These are phyloP conservation scores for Brachionus rubens DNA, from an alignment of 1,140 invertebrate species.

Conservation along the genomic window DNA sequence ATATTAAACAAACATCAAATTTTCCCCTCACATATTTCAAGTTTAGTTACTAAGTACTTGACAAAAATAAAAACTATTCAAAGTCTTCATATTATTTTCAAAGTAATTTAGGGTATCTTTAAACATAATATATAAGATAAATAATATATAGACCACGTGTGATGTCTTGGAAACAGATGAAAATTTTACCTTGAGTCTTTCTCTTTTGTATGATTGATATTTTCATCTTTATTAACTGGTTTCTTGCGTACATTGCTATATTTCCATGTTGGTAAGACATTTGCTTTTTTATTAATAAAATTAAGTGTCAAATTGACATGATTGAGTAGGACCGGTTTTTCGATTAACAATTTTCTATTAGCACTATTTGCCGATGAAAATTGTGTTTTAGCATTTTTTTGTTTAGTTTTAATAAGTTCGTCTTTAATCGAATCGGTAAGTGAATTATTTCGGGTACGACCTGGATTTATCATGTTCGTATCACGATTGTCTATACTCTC, in stretches of 20 bases:
- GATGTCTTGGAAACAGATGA: too few relatives aligned
- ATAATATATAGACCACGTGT: too few relatives aligned
- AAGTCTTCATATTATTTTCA: too few relatives aligned
- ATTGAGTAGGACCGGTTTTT: background rate
- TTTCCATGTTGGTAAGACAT: constrained; percentile 25
- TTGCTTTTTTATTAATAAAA: background rate
- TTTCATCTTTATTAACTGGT: background rate
- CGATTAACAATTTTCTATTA: background rate
- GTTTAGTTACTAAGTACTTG: too few relatives aligned
- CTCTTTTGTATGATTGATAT: background rate
- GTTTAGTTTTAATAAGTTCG: background rate
- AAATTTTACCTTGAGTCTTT: background rate
- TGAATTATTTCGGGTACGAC: background rate
- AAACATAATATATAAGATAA: too few relatives aligned
- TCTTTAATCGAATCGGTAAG: background rate
- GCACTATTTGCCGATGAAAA: background rate
- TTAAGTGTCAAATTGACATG: constrained; percentile 11
- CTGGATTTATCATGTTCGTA: background rate
- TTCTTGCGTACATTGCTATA: background rate
- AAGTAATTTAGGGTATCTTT: too few relatives aligned
- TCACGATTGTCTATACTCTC: constrained; percentile 13
- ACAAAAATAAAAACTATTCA: too few relatives aligned
- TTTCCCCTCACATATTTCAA: too few relatives aligned
- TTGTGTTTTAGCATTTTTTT: background rate
- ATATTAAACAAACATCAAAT: too few relatives aligned